Percentiles rank a stretch among this genome's conserved stretches.
Evolutionary conservation across 2,888 invertebrate genomes (phyloP).

Genomic region (Aplocera efformata): DNA sequence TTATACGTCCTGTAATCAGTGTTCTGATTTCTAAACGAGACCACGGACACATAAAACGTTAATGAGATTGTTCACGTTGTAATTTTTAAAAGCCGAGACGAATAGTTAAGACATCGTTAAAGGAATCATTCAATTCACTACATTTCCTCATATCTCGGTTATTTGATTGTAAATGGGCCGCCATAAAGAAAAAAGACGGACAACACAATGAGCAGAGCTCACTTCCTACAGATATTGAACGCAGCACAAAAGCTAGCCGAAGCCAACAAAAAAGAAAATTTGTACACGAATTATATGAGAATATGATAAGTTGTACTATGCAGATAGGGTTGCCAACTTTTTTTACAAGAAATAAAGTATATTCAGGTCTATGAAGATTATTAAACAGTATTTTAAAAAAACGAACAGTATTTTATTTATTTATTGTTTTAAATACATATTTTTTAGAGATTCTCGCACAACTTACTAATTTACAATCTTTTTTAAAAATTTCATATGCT

Average conservation of each 20-base stretch:
- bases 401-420: no score
- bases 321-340: constrained; percentile 11
- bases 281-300: constrained; percentile 49
- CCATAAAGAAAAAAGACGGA: constrained; percentile 36
- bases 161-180: constrained; percentile 48
- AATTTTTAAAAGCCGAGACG: constrained; percentile 38
- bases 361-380: no score
- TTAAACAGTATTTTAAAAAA: no score
- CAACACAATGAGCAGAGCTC: constrained; percentile 46
- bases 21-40: constrained; percentile 49
- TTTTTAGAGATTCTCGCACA: no score
- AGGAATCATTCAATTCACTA: constrained; percentile 34
- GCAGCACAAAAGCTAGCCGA: constrained; percentile 54
- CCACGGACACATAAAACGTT: constrained; percentile 46
- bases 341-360: no score
- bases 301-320: constrained; percentile 31
- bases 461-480: no score
- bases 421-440: background rate
- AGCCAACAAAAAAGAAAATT: constrained; percentile 50
- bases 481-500: no score
- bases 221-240: constrained; percentile 58
- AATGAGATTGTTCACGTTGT: constrained; percentile 51
- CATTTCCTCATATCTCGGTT: constrained; percentile 32
- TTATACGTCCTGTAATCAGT: constrained; percentile 60
- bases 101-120: constrained; percentile 36